phyloP scores from a whole-genome alignment of 1,140 invertebrate genomes.

The Drosophila pectinifera region DNA sequence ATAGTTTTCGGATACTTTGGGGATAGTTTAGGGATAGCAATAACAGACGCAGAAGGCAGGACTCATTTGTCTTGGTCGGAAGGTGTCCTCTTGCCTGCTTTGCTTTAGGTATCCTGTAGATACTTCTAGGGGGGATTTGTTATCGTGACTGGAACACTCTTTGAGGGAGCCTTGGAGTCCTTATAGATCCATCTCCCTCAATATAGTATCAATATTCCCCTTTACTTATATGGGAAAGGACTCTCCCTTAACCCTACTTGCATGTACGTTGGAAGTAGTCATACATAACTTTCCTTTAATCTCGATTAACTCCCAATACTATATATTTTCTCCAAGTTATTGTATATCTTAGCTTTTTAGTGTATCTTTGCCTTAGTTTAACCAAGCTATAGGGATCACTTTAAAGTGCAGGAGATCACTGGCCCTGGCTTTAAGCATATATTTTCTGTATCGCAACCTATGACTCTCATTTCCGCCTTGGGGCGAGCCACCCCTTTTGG shows the following conservation, averaged over 20 bases:
- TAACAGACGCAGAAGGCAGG: not conserved
- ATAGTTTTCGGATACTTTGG: conserved; percentile 32
- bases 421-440: conserved; percentile 5
- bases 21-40: conserved; percentile 11
- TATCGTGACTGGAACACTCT: too few species aligned
- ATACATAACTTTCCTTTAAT: not conserved
- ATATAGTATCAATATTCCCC: too few species aligned
- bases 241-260: too few species aligned
- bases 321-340: not conserved
- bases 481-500: conserved; percentile 11
- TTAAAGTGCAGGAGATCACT: not conserved
- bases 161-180: not conserved
- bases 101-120: too few species aligned
- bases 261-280: too few species aligned
- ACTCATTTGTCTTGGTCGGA: conserved; percentile 20
- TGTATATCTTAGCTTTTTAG: not conserved
- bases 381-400: not conserved
- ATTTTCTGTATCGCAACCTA: conserved; percentile 10
- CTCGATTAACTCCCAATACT: not conserved
- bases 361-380: not conserved
- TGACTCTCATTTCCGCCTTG: conserved; percentile 8
- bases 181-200: too few species aligned
- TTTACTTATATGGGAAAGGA: too few species aligned
- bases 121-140: too few species aligned
- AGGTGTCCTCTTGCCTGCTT: not conserved